Base-by-base conservation (phyloP, 2,888 invertebrate species). In the Plusia festucae region DNA sequence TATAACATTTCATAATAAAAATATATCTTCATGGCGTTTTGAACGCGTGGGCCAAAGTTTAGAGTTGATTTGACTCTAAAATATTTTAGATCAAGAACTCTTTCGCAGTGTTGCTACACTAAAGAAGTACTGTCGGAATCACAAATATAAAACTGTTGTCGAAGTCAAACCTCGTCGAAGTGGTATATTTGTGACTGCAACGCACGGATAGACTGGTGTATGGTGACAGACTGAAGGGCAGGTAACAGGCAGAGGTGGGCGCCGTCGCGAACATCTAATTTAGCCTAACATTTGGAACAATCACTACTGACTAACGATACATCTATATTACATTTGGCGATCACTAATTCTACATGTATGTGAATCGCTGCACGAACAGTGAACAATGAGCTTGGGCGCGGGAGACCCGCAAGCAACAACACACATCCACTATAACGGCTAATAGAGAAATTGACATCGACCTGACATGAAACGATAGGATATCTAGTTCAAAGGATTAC, bases 281-380 rank as follows among this genome's bases (percentile, higher is more conserved):
- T 92, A 94, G 86, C 88, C 94, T 94, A 94, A 92, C 94, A 94
- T 94, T 94, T 94, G 94, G 94, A 94, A 94, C 93, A 91, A 90
- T 93, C 90, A 92, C 94, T 94, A 94, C 92, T 90, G 87, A 89
- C 94, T 94, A 94, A 92, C 88, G 90, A 91, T 94, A 93, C 91
- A 91, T 92, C 92, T 93, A 93, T 91, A 87, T 90, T 92, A 93
- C 92, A 93, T 94, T 94, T 94, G 94, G 94, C 94, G 94, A 93
- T 91, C 90, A 90, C 93, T 94, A 93, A 90, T 84, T 90, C 92
- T 93, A 93, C 89, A 85, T 83, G 87, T 87, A 88, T 81, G 91
- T 88, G 90, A 88, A 86, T 87, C 90, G 89, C 91, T 86, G 88
- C 84, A 86, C 84, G 82, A 82, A 82, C 79, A 82, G 87, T 76